Evolutionary conservation across 64 coral and sea anemone species (phyloP), one percentile per base, ranked within the genome.

Genomic region (Pocillopora damicornis): DNA sequence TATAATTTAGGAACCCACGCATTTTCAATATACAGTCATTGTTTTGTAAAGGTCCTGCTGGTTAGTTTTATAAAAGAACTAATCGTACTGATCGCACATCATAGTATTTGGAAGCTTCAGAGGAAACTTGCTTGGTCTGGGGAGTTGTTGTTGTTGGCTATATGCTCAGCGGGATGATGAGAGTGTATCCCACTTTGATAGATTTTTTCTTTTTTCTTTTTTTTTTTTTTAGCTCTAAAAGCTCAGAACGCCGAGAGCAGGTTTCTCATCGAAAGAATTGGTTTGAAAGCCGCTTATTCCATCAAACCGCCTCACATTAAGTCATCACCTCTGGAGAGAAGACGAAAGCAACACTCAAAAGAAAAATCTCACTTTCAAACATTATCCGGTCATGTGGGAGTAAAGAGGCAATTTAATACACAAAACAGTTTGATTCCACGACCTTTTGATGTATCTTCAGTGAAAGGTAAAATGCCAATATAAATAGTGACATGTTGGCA

Each of bases 221-320:
- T 56, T 57, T 57, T 13, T 60, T 59, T 77, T 79, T 26, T 22
- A 79, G 77, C 14, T 60, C 51, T 6, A 26, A 79, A 60, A 79
- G 5, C 20, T 51, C 56, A 59, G 22, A 59, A 79, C 12, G 56
- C 20, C 16, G 57, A 56, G 13, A 79, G 77, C 58, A 59, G 77
- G 58, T 79, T 79, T 79, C 30, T 79, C 22, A 79, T 79, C 58
- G 77, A 79, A 18, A 79, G 77, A 79, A 79, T 79, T 60, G 77
- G 77, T 23, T 18, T 79, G 16, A 60, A 23, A 11, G 8, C 25
- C 13, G 34, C 59, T 71, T 71, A 71, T 71, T 23, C 67, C 25
- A 23, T 23, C 6, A 71, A 30, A 71, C 67, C 12, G 18, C 22
- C n/a, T 4, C 22, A n/a, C 4, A 2, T n/a, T 71, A 71, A 71